Evolutionary conservation across 1,140 invertebrate species (phyloP).

Genomic region (Penaeus indicus): DNA sequence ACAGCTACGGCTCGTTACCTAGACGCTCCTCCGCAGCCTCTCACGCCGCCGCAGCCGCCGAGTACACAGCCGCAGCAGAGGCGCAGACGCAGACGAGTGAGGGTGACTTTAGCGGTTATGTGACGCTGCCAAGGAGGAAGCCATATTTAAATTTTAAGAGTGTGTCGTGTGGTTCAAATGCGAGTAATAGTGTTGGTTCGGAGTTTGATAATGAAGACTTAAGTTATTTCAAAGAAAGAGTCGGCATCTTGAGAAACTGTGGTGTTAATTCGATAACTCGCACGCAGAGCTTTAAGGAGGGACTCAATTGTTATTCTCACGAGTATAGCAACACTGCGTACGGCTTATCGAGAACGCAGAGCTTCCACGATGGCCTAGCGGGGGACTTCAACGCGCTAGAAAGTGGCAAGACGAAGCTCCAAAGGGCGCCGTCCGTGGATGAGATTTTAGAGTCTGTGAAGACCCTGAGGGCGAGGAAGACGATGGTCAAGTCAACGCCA

Average conservation of each 20-base stretch:
- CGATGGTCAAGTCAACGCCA: constrained; percentile 65
- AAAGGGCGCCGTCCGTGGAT: constrained; percentile 66
- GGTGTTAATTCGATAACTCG: constrained; percentile 56
- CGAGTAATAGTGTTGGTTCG: constrained; percentile 35
- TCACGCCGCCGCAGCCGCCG: constrained; percentile 17
- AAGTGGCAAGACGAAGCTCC: constrained; percentile 49
- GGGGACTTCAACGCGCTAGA: constrained; percentile 53
- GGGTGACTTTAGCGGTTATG: constrained; percentile 35
- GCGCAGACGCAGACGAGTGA: constrained; percentile 24
- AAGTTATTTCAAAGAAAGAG: constrained; percentile 52
- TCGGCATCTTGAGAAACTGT: constrained; percentile 44
- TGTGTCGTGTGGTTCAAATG: constrained; percentile 47
- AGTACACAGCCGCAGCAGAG: constrained; percentile 36
- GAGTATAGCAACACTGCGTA: constrained; percentile 26
- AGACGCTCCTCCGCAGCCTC: constrained; percentile 23
- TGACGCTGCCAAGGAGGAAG: constrained; percentile 64
- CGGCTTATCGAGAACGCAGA: constrained; percentile 59
- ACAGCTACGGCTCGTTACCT: constrained; percentile 2
- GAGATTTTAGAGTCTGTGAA: constrained; percentile 67
- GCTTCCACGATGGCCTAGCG: constrained; percentile 65
- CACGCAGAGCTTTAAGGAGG: constrained; percentile 66
- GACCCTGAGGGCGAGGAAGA: constrained; percentile 64
- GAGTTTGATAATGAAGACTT: constrained; percentile 55
- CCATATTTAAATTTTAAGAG: constrained; percentile 65
- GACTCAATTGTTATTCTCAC: constrained; percentile 48